phyloP scores from a whole-genome alignment of 2,888 invertebrate species.

The Mythimna impura region DNA sequence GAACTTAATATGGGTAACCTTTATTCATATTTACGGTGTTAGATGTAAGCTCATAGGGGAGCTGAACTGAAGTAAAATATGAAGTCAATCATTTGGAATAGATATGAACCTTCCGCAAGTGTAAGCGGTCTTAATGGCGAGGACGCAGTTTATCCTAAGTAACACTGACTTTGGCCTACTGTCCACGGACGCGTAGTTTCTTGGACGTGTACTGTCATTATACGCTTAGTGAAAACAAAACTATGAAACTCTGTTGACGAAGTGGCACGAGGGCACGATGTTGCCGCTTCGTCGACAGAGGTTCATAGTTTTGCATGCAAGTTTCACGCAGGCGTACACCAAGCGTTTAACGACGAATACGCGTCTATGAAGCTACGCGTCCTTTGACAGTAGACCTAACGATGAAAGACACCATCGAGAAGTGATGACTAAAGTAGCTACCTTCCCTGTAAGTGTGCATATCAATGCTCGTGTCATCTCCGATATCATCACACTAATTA shows the following conservation, averaged over 20 bases:
- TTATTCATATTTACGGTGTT: slow-evolving; percentile 37
- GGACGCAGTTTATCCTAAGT: not conserved
- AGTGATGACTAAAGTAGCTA: not conserved
- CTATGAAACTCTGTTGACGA: too few species aligned
- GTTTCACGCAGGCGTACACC: too few species aligned
- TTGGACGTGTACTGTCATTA: not conserved
- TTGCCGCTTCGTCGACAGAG: too few species aligned
- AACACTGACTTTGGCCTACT: too few species aligned
- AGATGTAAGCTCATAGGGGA: not conserved
- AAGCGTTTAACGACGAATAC: too few species aligned
- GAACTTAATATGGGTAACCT: slow-evolving; percentile 26
- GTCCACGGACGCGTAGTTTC: not conserved
- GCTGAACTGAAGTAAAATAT: not conserved
- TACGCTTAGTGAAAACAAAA: not conserved
- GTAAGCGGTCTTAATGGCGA: not conserved
- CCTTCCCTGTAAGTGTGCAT: too few species aligned
- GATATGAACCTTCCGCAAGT: not conserved
- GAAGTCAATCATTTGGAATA: slow-evolving; percentile 4
- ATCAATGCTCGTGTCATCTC: too few species aligned
- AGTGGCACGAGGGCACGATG: too few species aligned
- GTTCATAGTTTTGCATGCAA: too few species aligned
- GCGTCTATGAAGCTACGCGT: too few species aligned
- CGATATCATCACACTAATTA: too few species aligned
- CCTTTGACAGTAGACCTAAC: too few species aligned
- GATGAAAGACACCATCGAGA: not conserved